Base-by-base conservation (phyloP, 2,113 vertebrate genomes). In the Clupea harengus region DNA sequence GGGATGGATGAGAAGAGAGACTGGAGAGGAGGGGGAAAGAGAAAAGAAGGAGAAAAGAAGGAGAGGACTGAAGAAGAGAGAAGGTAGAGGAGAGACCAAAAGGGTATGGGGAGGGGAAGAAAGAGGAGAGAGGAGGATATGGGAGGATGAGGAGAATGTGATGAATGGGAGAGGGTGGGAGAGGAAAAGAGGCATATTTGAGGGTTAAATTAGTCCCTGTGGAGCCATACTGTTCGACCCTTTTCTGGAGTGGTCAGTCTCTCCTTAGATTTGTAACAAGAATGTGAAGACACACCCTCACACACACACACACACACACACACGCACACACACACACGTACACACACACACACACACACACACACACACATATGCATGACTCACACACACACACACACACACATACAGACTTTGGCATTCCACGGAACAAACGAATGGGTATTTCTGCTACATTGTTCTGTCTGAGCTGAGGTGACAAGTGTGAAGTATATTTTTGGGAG, bases 181-280 rank as follows among this genome's bases (percentile, higher is more conserved):
- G 46, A 47, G 18, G 39, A 50, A 47, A 45, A 22, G 20, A 17
- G 22, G 18, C 32, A 8, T 46, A 20, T 54, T 54, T 60, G 49
- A 82, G 84, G 87, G 87, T 83, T 88, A 88, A 88, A 83, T 84
- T 45, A 52, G 83, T 67, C 83, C 84, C 84, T 81, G 82, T 64
- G 50, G 75, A 81, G 81, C 83, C 49, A 83, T 78, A 85, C 32
- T 60, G 82, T 28, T 81, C 82, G 81, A 82, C 81, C 83, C 84
- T 83, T 83, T 78, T 78, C 15, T 45, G 67, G 45, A 81, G 49
- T 84, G 44, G 60, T 18, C 78, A 45, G 47, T 22, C n/a, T 84
- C 32, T 49, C 13, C 64, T 64, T 28, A 60, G 83, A 84, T 88
- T 86, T 86, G 86, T 45, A 32, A 85, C 81, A 80, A 84, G 85